phyloP scores from a whole-genome alignment of 2,888 invertebrate genomes.

The Alloplasta piceator region DNA sequence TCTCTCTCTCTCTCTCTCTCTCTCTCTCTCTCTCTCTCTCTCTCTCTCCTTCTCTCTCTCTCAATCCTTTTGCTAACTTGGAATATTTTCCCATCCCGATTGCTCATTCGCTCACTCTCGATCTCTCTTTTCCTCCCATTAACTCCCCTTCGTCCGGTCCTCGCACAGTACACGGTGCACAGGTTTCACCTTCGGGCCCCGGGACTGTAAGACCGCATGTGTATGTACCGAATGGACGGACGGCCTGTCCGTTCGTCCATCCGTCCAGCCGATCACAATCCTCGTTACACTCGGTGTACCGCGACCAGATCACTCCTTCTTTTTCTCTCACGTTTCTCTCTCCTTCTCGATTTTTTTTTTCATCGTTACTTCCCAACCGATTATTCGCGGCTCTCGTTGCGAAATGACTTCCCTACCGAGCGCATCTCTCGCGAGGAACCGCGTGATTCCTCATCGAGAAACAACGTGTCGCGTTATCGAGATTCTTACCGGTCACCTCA shows the following conservation, averaged over 20 bases:
- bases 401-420: conserved; percentile 29
- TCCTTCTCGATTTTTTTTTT: conserved; percentile 30
- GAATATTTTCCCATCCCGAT: conserved; percentile 49
- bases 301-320: conserved; percentile 15
- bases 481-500: conserved; percentile 44
- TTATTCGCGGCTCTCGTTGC: conserved; percentile 22
- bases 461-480: conserved; percentile 33
- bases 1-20: conserved; percentile 46
- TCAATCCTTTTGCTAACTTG: conserved; percentile 49
- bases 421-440: too few species aligned
- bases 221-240: conserved; percentile 47
- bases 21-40: conserved; percentile 22
- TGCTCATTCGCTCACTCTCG: conserved; percentile 47
- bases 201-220: conserved; percentile 45
- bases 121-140: conserved; percentile 69
- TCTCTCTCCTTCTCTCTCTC: conserved; percentile 19
- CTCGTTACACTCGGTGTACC: conserved; percentile 76
- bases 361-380: not conserved
- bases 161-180: conserved; percentile 37
- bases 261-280: conserved; percentile 74
- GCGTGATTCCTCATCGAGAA: too few species aligned
- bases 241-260: conserved; percentile 63
- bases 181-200: conserved; percentile 59
- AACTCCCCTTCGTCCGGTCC: conserved; percentile 47
- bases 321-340: conserved; percentile 24